phyloP scores from a whole-genome alignment of 2,888 invertebrate species.

The Diadegma fenestrale region DNA sequence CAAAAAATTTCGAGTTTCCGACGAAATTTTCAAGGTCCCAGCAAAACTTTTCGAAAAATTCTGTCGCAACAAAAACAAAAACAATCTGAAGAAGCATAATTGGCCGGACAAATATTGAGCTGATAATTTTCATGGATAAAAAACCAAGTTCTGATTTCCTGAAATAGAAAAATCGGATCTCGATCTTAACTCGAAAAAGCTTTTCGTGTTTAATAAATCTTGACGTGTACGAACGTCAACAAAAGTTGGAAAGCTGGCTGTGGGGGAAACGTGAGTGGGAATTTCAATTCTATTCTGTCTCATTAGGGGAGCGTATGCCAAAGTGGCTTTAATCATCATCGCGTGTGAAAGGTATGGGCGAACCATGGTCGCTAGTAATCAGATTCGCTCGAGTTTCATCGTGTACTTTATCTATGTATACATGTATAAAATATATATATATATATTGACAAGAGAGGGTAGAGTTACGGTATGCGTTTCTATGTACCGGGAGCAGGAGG shows the following conservation, averaged over 20 bases:
- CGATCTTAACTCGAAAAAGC: not conserved
- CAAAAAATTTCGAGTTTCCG: not conserved
- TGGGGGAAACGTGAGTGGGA: constrained; percentile 27
- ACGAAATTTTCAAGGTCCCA: not conserved
- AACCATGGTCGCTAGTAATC: constrained; percentile 61
- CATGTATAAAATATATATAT: not conserved
- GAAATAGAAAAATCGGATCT: not conserved
- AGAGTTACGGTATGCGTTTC: constrained; percentile 50
- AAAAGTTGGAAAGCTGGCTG: constrained; percentile 9
- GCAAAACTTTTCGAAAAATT: too few relatives aligned
- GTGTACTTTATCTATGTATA: not conserved
- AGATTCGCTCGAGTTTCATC: constrained; percentile 58
- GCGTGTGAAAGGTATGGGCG: constrained; percentile 42
- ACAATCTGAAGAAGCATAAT: too few relatives aligned
- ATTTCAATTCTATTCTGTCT: constrained; percentile 54
- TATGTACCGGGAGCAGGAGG: constrained; percentile 17
- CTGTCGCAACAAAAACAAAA: too few relatives aligned
- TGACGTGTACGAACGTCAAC: constrained; percentile 14
- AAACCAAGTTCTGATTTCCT: not conserved
- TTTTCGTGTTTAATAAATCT: not conserved
- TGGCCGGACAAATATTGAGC: not conserved
- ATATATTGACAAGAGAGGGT: constrained; percentile 7
- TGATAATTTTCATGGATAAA: not conserved
- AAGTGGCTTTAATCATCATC: constrained; percentile 64
- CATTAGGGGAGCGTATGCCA: constrained; percentile 61